phyloP scores from a whole-genome alignment of 2,888 invertebrate species.

The Dione vanillae region DNA sequence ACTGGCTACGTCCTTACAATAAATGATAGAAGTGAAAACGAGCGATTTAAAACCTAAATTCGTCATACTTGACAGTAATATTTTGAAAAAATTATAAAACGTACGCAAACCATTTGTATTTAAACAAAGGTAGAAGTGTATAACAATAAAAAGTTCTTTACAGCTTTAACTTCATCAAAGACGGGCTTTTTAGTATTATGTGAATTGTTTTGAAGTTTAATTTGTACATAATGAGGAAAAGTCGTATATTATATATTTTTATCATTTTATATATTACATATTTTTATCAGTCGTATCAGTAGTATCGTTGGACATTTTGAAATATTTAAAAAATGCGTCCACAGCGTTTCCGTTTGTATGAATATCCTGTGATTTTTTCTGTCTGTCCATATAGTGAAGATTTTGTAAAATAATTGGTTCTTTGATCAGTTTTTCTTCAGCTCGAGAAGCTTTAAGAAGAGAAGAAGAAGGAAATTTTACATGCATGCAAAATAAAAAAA shows the following conservation, averaged over 20 bases:
- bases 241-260: neutral
- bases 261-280: no score
- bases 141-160: constrained; percentile 21
- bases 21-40: no score
- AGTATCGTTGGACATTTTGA: constrained; percentile 39
- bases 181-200: constrained; percentile 14
- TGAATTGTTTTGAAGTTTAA: constrained; percentile 20
- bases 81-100: neutral
- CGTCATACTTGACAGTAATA: no score
- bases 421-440: constrained; percentile 2
- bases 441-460: constrained; percentile 34
- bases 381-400: constrained; percentile 3
- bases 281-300: no score
- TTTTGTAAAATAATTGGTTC: constrained; percentile 13
- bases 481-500: neutral
- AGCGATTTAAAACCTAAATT: no score
- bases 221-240: constrained; percentile 4
- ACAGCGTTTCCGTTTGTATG: constrained; percentile 33
- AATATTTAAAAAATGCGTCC: constrained; percentile 47
- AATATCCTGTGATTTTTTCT: constrained; percentile 3
- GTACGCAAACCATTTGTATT: neutral
- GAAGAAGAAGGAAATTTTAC: no score
- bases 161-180: constrained; percentile 20
- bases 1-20: no score
- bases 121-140: constrained; percentile 19